phyloP scores from a whole-genome alignment of 2,888 invertebrate genomes.

The Aporophyla lueneburgensis region DNA sequence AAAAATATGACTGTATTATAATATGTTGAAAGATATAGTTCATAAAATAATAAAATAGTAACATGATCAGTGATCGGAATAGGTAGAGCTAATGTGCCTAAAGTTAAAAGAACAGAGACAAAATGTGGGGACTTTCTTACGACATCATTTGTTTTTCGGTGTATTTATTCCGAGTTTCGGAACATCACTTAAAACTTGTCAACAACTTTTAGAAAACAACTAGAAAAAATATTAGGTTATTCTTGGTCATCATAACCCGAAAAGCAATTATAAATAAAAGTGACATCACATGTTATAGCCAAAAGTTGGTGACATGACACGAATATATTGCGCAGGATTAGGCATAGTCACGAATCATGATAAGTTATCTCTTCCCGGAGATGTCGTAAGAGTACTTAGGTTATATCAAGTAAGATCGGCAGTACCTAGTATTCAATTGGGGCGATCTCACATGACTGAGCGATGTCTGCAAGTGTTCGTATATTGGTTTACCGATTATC shows the following conservation, averaged over 20 bases:
- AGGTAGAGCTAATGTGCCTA: too few relatives aligned
- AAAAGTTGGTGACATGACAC: constrained; percentile 9
- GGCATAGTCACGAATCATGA: constrained; percentile 24
- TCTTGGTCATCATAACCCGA: background rate
- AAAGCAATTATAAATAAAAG: constrained; percentile 3
- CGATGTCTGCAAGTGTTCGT: constrained; percentile 31
- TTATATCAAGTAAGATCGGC: constrained; percentile 7
- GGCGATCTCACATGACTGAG: constrained; percentile 17
- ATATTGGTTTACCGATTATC: constrained; percentile 9
- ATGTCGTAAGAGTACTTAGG: constrained; percentile 6
- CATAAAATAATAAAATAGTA: too few relatives aligned
- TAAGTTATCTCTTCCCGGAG: constrained; percentile 8
- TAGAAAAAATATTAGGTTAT: background rate
- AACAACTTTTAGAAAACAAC: background rate
- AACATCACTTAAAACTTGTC: too few relatives aligned
- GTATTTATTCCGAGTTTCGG: too few relatives aligned
- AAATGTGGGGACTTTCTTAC: too few relatives aligned
- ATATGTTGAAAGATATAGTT: too few relatives aligned
- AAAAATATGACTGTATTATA: too few relatives aligned
- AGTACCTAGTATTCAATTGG: constrained; percentile 17
- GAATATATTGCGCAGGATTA: constrained; percentile 29
- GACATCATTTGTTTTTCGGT: too few relatives aligned
- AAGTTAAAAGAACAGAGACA: too few relatives aligned
- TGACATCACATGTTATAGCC: constrained; percentile 8
- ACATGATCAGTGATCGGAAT: too few relatives aligned